phyloP scores from a whole-genome alignment of 2,797 vertebrate species.

The Tapera naevia region DNA sequence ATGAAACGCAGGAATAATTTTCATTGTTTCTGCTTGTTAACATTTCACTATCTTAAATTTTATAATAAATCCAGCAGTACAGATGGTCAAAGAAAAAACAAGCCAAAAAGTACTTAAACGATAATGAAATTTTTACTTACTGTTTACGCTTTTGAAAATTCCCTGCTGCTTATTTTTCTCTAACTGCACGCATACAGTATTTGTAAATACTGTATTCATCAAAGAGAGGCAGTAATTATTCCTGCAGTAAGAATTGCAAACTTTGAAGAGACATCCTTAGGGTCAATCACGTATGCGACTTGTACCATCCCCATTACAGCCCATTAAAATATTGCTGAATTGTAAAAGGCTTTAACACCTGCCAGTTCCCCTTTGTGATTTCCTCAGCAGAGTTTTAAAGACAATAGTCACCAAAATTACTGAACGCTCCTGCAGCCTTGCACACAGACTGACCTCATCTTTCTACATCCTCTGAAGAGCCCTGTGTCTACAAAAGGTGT shows the following conservation, averaged over 20 bases:
- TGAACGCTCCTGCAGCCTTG: not conserved
- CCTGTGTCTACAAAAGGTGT: fast-evolving
- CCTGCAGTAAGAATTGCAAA: not conserved
- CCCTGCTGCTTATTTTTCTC: not conserved
- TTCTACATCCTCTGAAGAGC: not conserved
- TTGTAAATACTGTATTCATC: not conserved
- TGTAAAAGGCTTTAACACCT: not conserved
- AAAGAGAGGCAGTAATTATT: not conserved
- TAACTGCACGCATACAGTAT: not conserved
- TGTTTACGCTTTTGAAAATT: not conserved
- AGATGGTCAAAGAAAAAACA: not conserved
- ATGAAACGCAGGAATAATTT: not conserved
- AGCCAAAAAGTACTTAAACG: not conserved
- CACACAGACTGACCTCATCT: not conserved
- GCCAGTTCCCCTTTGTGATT: not conserved
- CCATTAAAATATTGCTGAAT: not conserved
- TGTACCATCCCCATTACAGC: fast-evolving
- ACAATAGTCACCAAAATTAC: not conserved
- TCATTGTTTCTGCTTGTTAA: not conserved
- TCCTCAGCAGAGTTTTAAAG: not conserved
- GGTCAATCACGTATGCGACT: not conserved
- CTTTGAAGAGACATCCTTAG: not conserved
- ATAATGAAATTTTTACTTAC: not conserved
- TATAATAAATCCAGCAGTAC: not conserved
- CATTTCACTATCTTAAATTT: not conserved